Conservation (phyloP, 2,888 invertebrate species). For the Lasioglossum calceatum region DNA sequence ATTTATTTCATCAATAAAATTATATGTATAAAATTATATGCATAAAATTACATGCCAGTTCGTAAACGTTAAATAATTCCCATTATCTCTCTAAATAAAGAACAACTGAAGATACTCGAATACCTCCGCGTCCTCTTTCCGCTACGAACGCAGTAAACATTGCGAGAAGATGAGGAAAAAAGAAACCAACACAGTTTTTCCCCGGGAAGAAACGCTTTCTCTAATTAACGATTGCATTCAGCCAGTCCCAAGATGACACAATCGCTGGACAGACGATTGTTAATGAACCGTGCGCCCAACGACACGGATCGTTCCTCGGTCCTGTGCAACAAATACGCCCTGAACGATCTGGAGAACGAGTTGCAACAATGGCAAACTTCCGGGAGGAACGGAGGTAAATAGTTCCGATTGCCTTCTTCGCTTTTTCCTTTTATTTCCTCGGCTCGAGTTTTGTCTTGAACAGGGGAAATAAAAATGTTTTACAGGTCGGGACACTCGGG, state of each 20-base stretch:
- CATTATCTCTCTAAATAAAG: not conserved
- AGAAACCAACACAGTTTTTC: not conserved
- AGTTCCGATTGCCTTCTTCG: not conserved
- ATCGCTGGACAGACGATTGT: constrained; percentile 81
- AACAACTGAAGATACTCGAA: not conserved
- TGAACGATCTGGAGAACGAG: constrained; percentile 78
- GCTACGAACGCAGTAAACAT: not conserved
- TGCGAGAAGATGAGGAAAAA: not conserved
- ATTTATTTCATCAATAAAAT: not conserved
- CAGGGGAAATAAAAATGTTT: not conserved
- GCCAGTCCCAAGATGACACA: constrained; percentile 82
- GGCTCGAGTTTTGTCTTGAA: not conserved
- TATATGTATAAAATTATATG: not conserved
- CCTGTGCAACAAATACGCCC: constrained; percentile 89
- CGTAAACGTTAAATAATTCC: not conserved
- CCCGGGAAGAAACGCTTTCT: not conserved
- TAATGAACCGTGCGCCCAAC: constrained; percentile 74
- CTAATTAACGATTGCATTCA: constrained; percentile 32
- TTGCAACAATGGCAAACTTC: constrained; percentile 62
- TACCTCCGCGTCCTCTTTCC: not conserved
- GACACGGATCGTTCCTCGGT: constrained; percentile 87
- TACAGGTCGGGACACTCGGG: not conserved
- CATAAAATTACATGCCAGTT: not conserved
- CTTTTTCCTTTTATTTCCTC: constrained; percentile 5
- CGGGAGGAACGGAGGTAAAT: constrained; percentile 46